A percentile compares a stretch with the other conserved stretches of the same genome.
Conservation (phyloP, 1,140 invertebrate genomes). For the Leptopilina boulardi region DNA sequence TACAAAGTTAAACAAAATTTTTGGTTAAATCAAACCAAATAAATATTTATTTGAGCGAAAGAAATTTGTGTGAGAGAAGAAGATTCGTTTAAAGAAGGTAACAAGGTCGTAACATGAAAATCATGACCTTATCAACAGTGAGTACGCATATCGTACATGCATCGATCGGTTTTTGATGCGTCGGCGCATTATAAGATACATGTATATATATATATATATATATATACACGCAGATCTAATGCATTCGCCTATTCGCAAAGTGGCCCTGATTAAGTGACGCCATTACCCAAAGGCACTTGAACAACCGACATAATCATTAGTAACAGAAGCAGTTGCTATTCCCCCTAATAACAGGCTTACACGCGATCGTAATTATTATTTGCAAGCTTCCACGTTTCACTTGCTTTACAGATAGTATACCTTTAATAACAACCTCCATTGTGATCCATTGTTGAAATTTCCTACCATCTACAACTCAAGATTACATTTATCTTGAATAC, state of each 20-base stretch:
- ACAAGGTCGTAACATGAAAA: not conserved
- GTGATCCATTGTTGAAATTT: not conserved
- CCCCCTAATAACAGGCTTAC: slow-evolving; percentile 60
- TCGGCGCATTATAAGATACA: slow-evolving; percentile 36
- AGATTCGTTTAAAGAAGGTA: not conserved
- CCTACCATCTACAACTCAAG: not conserved
- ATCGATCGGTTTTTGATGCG: slow-evolving; percentile 35
- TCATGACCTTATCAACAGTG: not conserved
- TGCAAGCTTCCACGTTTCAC: slow-evolving; percentile 43
- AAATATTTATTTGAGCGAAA: no score
- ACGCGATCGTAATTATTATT: slow-evolving; percentile 68
- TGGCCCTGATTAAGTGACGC: slow-evolving; percentile 60
- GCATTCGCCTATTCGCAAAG: slow-evolving; percentile 49
- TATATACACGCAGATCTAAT: slow-evolving; percentile 44
- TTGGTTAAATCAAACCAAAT: no score
- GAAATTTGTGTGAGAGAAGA: no score
- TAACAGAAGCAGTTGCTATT: slow-evolving; percentile 62
- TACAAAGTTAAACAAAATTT: no score
- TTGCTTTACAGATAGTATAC: not conserved
- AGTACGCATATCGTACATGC: not conserved
- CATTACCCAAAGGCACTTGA: slow-evolving; percentile 58
- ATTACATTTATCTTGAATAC: not conserved
- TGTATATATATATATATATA: no score
- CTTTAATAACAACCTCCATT: not conserved
- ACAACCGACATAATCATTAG: slow-evolving; percentile 64